phyloP scores from a whole-genome alignment of 2,888 invertebrate genomes.

The Dicranocentrus wangi region DNA sequence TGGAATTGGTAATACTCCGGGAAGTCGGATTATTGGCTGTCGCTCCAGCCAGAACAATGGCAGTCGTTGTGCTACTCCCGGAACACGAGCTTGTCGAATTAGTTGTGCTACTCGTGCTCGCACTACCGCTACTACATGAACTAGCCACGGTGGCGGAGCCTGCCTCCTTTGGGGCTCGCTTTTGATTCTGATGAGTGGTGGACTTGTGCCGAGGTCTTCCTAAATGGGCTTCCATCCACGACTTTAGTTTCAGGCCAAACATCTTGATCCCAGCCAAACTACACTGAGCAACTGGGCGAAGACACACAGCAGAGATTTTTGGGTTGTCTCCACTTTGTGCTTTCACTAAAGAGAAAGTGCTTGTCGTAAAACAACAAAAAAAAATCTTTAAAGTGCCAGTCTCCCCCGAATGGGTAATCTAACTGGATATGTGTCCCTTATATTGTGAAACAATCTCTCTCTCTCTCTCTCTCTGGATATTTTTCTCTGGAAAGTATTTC shows the following conservation, averaged over 20 bases:
- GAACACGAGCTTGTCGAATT: conserved; percentile 45
- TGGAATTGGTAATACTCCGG: neutral
- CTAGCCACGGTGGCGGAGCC: conserved; percentile 8
- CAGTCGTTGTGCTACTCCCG: conserved; percentile 10
- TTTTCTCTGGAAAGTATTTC: no score
- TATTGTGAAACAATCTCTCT: no score
- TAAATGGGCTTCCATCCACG: conserved; percentile 73
- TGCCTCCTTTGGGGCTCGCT: conserved; percentile 61
- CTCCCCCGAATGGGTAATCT: no score
- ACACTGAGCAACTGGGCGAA: conserved; percentile 38
- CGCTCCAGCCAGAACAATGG: no score
- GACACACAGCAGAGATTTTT: conserved; percentile 33
- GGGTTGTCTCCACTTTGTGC: conserved; percentile 30
- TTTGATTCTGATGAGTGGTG: conserved; percentile 65
- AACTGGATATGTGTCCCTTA: no score
- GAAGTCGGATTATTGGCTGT: neutral
- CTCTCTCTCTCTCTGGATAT: neutral
- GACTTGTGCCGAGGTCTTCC: conserved; percentile 70
- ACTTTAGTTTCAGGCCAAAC: conserved; percentile 73
- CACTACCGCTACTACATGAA: conserved; percentile 18
- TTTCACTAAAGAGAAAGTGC: no score
- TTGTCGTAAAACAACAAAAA: no score
- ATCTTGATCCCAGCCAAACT: conserved; percentile 69
- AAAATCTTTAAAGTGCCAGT: no score
- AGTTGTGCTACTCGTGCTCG: conserved; percentile 54